A percentile compares a stretch with the other conserved stretches of the same genome.
Evolutionary conservation across 2,797 vertebrate species (phyloP).

Genomic region (Onychomys torridus): DNA sequence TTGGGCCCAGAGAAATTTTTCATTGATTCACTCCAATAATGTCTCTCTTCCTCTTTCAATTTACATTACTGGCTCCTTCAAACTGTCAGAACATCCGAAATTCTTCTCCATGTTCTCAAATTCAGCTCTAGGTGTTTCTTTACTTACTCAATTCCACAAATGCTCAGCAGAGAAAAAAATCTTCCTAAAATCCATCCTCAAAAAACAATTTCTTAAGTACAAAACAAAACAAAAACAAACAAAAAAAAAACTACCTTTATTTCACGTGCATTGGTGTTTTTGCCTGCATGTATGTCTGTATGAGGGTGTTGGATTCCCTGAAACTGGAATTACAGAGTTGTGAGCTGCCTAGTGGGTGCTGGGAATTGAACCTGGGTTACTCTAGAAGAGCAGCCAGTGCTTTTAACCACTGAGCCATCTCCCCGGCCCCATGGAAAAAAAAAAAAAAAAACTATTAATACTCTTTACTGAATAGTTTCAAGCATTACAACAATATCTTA

Average conservation of each 20-base stretch:
- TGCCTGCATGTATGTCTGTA: no score
- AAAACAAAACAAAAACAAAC: no score
- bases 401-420: no score
- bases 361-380: no score
- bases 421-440: background rate
- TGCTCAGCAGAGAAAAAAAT: background rate
- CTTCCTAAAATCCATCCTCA: constrained; percentile 13
- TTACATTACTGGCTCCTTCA: background rate
- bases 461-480: background rate
- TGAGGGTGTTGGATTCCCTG: no score
- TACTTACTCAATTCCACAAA: constrained; percentile 34
- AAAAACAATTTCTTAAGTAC: constrained; percentile 36
- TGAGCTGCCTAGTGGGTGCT: no score
- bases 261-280: no score
- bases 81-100: background rate
- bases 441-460: background rate
- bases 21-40: background rate
- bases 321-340: no score
- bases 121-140: background rate
- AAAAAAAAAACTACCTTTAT: no score
- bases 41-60: constrained; percentile 2
- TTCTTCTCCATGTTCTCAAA: background rate
- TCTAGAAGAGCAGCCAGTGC: no score
- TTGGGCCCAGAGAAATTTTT: background rate
- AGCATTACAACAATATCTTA: background rate